Base-by-base conservation (phyloP, 1,140 invertebrate genomes). In the Sycophila sp. region DNA sequence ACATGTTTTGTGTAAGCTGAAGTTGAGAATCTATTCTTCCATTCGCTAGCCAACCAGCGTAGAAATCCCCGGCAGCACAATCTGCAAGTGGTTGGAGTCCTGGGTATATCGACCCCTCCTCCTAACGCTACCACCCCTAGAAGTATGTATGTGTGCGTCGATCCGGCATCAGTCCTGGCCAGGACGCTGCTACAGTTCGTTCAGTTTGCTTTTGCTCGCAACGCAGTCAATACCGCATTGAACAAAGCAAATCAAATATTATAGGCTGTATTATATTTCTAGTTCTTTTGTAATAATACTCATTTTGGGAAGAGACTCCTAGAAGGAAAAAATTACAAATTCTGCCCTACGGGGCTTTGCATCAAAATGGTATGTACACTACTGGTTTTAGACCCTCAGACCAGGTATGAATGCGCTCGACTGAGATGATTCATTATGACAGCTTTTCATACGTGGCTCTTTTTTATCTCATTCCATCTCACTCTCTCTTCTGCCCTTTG, bases 361-460 rank as follows among this genome's bases (percentile, higher is more conserved):
- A 24, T 71, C 70, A 83, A 78, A 78, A 85, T 85, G 83, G 82
- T 84, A 84, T 74, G 83, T 84, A 80, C 28, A 72, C 72, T 77
- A 47, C 10, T 62, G 28, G 30, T 40, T 62, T n/a, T 62, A 66
- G 28, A 60, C 55, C 22, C 55, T 60, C 40, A 42, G 24, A 59
- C 32, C 83, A 84, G 83, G 83, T 85, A 84, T 69, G 71, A 78
- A 78, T 80, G 77, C 83, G 63, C 56, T 74, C 72, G 60, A 74
- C 70, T 60, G 75, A 77, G 75, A 78, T 83, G 77, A 86, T 84
- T 81, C 78, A 76, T 80, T 85, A 85, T 85, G 83, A 85, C 83
- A 84, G 84, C 82, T 82, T 82, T 81, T 83, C 80, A 83, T 84
- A 65, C 10, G 13, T 56, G 8, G 6, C 53, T 34, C 45, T 83